These are phyloP conservation scores for Corythoichthys haematopterus DNA, from an alignment of 2,113 vertebrate genomes.

Conservation along the genomic window DNA sequence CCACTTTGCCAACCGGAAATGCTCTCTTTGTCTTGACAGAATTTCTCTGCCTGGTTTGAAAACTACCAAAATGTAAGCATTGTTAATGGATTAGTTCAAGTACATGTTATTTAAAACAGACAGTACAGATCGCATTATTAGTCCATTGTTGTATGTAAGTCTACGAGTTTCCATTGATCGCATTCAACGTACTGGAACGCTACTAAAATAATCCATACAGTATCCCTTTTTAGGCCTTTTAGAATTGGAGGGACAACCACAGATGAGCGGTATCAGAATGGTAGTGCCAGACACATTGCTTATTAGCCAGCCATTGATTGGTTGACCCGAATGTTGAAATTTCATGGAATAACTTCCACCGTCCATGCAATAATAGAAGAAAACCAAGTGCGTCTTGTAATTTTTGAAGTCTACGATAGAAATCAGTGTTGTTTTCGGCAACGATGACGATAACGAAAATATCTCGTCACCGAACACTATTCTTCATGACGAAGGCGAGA, in stretches of 20 bases:
- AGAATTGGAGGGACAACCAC: not conserved
- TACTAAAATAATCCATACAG: not conserved
- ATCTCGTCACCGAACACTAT: no score
- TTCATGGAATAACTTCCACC: no score
- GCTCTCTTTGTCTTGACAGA: constrained; percentile 13
- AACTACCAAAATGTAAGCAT: not conserved
- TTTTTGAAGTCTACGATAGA: no score
- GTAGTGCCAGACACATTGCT: no score
- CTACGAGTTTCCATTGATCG: not conserved
- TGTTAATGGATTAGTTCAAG: not conserved
- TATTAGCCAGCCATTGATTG: no score
- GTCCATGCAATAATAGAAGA: no score
- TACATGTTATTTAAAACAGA: not conserved
- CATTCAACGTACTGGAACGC: not conserved
- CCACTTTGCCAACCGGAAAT: constrained; percentile 54
- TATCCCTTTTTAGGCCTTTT: not conserved
- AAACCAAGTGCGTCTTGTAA: no score
- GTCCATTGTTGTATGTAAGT: not conserved
- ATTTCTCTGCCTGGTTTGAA: not conserved
- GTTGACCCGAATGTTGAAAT: no score
- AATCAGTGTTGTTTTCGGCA: no score
- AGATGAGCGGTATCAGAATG: not conserved
- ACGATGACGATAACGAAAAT: no score
- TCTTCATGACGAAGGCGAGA: no score
- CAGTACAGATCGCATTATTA: not conserved